phyloP scores from a whole-genome alignment of 2,888 invertebrate genomes.

The Diplolepis rosae region DNA sequence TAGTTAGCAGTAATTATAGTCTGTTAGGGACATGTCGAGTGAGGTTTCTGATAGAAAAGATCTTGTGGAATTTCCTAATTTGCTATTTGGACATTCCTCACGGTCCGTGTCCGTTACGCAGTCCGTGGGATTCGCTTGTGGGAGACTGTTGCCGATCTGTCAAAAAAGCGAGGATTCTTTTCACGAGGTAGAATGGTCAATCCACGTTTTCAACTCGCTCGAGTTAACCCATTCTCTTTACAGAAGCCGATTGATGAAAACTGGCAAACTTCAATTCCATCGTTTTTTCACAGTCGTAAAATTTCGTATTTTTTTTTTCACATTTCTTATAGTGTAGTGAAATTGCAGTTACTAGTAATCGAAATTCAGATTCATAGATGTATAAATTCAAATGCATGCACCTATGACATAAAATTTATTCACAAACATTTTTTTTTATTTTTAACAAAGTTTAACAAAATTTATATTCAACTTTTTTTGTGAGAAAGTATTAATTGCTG shows the following conservation, averaged over 20 bases:
- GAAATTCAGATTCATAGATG: too few species aligned
- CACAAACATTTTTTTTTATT: too few species aligned
- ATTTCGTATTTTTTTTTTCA: too few species aligned
- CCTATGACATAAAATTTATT: too few species aligned
- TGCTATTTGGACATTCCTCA: slow-evolving; percentile 71
- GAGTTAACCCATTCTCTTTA: slow-evolving; percentile 12
- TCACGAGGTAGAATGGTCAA: slow-evolving; percentile 23
- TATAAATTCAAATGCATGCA: too few species aligned
- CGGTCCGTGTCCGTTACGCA: slow-evolving; percentile 62
- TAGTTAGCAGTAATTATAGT: neutral
- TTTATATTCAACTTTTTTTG: too few species aligned
- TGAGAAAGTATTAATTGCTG: too few species aligned
- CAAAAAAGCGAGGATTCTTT: slow-evolving; percentile 66
- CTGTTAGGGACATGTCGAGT: neutral
- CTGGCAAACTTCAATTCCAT: neutral
- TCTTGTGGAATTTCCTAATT: slow-evolving; percentile 70
- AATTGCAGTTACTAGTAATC: too few species aligned
- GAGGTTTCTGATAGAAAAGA: slow-evolving; percentile 47
- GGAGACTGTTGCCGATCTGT: slow-evolving; percentile 65
- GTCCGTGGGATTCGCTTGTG: slow-evolving; percentile 64
- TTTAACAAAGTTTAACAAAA: too few species aligned
- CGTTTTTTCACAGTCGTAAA: neutral
- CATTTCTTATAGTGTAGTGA: too few species aligned
- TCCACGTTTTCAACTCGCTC: neutral
- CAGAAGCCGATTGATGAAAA: slow-evolving; percentile 2